Conservation (phyloP, 2,888 invertebrate species). For the Caenorhabditis parvicauda region DNA sequence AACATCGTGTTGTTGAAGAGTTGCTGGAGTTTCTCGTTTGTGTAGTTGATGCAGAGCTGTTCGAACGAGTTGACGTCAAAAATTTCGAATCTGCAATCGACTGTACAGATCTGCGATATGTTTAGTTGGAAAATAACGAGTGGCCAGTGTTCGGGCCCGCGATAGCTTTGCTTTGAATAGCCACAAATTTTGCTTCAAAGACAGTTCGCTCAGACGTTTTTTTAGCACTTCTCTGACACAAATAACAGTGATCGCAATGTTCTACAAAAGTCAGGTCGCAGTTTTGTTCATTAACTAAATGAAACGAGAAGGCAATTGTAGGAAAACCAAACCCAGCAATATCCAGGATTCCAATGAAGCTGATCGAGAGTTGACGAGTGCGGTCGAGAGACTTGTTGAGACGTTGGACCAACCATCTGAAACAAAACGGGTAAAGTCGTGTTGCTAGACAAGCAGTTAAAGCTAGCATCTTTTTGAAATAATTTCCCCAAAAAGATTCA, state of each 20-base stretch:
- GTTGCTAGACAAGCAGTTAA: conserved; percentile 71
- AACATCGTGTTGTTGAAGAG: conserved; percentile 99
- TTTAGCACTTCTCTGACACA: too few species aligned
- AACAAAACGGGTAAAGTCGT: conserved; percentile 86
- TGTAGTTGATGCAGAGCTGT: conserved; percentile 98
- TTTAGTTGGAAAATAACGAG: too few species aligned
- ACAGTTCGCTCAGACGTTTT: too few species aligned
- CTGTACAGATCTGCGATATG: too few species aligned
- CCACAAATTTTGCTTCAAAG: too few species aligned
- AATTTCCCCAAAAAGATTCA: background rate
- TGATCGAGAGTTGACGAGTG: conserved; percentile 94
- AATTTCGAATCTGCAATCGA: conserved; percentile 35
- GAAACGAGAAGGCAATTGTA: too few species aligned
- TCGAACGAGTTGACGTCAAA: conserved; percentile 87
- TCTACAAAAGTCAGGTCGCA: too few species aligned
- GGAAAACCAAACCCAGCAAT: conserved; percentile 85
- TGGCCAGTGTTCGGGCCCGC: too few species aligned
- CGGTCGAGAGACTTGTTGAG: conserved; percentile 80
- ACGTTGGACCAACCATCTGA: conserved; percentile 66
- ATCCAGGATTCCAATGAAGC: conserved; percentile 97
- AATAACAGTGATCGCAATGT: too few species aligned
- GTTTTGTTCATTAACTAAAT: too few species aligned
- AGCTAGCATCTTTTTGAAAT: background rate
- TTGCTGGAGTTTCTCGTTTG: conserved; percentile 97
- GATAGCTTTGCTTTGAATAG: too few species aligned